Evolutionary conservation across 2,797 vertebrate species (phyloP).

Genomic region (Onychomys arenicola): DNA sequence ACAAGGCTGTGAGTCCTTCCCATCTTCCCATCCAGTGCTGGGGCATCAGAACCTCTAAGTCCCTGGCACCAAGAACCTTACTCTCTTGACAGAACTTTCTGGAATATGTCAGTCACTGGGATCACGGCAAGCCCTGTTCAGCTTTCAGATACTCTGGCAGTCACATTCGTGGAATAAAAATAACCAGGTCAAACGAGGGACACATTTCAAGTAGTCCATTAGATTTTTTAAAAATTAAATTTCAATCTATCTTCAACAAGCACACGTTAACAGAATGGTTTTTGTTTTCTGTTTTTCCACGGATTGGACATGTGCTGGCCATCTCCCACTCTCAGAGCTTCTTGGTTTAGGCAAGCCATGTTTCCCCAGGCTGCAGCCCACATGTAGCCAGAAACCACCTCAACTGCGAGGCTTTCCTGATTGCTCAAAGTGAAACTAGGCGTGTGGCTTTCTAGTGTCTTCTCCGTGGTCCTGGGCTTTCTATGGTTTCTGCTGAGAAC

Average conservation of each 20-base stretch:
- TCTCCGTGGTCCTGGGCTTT: not conserved
- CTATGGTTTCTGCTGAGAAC: not conserved
- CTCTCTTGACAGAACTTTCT: not conserved
- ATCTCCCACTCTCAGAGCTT: fast-evolving
- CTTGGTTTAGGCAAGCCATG: not conserved
- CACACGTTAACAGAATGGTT: not conserved
- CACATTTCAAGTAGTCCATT: not conserved
- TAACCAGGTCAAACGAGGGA: too few relatives aligned
- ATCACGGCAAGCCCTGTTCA: fast-evolving
- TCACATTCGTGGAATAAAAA: not conserved
- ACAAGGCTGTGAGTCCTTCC: fast-evolving
- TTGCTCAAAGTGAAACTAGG: not conserved
- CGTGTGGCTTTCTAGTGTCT: not conserved
- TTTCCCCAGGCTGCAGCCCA: not conserved
- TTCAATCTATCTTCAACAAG: not conserved
- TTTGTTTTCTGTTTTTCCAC: not conserved
- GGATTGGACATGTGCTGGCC: not conserved
- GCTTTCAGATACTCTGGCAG: not conserved
- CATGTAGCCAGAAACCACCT: fast-evolving
- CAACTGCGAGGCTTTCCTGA: fast-evolving
- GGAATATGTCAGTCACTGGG: not conserved
- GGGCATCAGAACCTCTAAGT: not conserved
- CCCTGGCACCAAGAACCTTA: not conserved
- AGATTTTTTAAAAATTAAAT: not conserved
- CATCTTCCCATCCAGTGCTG: fast-evolving